These are phyloP conservation scores for Choristoneura rosaceana DNA, from an alignment of 2,888 invertebrate species.

Conservation along the genomic window DNA sequence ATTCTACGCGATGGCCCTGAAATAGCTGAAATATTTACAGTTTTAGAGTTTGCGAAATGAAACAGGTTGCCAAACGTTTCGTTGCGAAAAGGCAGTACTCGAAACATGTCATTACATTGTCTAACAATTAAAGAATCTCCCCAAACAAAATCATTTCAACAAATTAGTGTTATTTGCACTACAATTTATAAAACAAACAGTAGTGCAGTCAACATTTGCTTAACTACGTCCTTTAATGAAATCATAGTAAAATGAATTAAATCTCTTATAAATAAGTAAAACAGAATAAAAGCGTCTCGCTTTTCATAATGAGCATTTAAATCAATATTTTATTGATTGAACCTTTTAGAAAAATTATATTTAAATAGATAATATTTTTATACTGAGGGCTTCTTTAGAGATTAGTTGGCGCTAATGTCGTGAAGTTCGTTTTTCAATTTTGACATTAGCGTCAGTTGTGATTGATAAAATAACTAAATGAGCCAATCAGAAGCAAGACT, in stretches of 20 bases:
- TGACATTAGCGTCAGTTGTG: no score
- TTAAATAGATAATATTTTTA: not conserved
- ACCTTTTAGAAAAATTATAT: not conserved
- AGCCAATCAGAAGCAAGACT: no score
- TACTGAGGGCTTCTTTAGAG: not conserved
- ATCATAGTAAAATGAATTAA: slow-evolving; percentile 19
- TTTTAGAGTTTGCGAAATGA: no score
- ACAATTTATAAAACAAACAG: slow-evolving; percentile 17
- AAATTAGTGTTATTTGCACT: not conserved
- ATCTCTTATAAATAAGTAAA: slow-evolving; percentile 25
- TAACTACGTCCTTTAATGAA: slow-evolving; percentile 10
- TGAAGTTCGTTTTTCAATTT: no score
- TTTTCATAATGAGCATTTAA: slow-evolving; percentile 32
- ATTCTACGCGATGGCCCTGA: no score
- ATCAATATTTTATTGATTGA: slow-evolving; percentile 22
- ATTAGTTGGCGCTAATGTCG: no score
- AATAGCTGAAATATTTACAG: no score
- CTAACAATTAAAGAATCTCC: not conserved
- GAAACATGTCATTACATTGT: not conserved
- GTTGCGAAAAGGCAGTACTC: no score
- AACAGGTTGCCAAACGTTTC: no score
- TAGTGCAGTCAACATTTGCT: not conserved
- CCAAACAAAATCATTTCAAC: not conserved
- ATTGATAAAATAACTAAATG: no score
- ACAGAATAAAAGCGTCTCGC: slow-evolving; percentile 11